Evolutionary conservation across 2,888 invertebrate species (phyloP).

Genomic region (Mycalesis mineus): DNA sequence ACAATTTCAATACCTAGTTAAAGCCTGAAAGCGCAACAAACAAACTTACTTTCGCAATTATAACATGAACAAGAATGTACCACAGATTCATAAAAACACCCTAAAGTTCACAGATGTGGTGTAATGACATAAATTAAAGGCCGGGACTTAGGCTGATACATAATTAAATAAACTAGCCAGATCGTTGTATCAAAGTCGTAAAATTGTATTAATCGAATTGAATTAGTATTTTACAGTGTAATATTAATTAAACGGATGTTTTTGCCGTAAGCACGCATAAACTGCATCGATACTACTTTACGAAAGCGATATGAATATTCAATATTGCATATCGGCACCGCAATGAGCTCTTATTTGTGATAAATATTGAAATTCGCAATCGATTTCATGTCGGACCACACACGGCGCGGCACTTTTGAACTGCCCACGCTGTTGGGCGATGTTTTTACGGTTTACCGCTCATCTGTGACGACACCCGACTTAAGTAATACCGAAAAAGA

Average conservation of each 20-base stretch:
- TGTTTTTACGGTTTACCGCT: slow-evolving; percentile 52
- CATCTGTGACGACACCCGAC: slow-evolving; percentile 48
- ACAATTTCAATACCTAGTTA: too few relatives aligned
- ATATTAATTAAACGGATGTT: slow-evolving; percentile 6
- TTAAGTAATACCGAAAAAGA: slow-evolving; percentile 35
- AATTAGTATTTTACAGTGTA: slow-evolving; percentile 5
- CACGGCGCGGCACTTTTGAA: slow-evolving; percentile 51
- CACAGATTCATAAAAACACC: not conserved
- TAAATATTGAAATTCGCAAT: slow-evolving; percentile 62
- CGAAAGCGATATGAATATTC: slow-evolving; percentile 37
- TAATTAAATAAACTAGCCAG: not conserved
- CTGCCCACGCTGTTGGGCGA: slow-evolving; percentile 38
- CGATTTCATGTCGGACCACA: slow-evolving; percentile 59
- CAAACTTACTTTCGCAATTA: too few relatives aligned
- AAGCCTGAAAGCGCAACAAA: too few relatives aligned
- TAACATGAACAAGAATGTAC: too few relatives aligned
- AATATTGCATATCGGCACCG: slow-evolving; percentile 46
- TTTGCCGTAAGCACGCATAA: slow-evolving; percentile 19
- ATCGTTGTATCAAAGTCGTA: not conserved
- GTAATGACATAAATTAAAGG: not conserved
- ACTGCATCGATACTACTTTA: slow-evolving; percentile 18
- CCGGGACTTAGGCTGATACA: not conserved
- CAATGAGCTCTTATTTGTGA: slow-evolving; percentile 55
- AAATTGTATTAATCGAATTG: slow-evolving; percentile 7
- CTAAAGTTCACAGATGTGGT: not conserved